Evolutionary conservation across 2,888 invertebrate genomes (phyloP), one percentile per base, ranked within the genome.

Genomic region (Autographa gamma): DNA sequence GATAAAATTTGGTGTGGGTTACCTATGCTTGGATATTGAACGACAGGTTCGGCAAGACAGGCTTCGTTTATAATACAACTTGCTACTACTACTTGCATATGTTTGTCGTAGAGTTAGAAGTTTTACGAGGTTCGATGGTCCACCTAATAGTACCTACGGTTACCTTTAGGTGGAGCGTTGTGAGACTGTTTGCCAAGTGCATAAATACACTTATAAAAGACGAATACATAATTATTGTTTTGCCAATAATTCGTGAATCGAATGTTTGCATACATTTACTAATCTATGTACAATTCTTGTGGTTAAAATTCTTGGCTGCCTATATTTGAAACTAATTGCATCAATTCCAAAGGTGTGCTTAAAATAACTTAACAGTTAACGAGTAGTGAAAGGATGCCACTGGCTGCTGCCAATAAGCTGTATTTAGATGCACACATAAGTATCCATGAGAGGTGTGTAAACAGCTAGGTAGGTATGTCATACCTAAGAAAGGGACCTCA

Each of bases 301-400:
- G n/a, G 48, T 48, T 48, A 4, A 48, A 48, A 16, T 16, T 6
- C 16, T 8, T 48, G 14, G 48, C 11, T 38, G 11, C 38, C n/a
- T 48, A 48, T 48, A 48, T n/a, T 48, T n/a, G 8, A 8, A 8
- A n/a, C n/a, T 56, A 56, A 56, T 56, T 56, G 54, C 54, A 25
- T 25, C 54, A 56, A 56, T 56, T 56, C 19, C 19, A 54, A 19
- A 19, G 54, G 6, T 56, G 19, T 56, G 54, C 13, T 13, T 56
- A 13, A 19, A 62, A 62, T 62, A 41, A 65, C 52, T 18, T 48
- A 7, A 54, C 25, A 60, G 34, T 59, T 43, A 25, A 54, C 34
- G 34, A 66, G 18, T 63, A 73, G 67, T 73, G 67, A 73, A 73
- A 73, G 67, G 63, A 63, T 73, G 67, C 62, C 60, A 73, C 43